Conservation (phyloP, 2,888 invertebrate species). For the Aleiodes testaceus region DNA sequence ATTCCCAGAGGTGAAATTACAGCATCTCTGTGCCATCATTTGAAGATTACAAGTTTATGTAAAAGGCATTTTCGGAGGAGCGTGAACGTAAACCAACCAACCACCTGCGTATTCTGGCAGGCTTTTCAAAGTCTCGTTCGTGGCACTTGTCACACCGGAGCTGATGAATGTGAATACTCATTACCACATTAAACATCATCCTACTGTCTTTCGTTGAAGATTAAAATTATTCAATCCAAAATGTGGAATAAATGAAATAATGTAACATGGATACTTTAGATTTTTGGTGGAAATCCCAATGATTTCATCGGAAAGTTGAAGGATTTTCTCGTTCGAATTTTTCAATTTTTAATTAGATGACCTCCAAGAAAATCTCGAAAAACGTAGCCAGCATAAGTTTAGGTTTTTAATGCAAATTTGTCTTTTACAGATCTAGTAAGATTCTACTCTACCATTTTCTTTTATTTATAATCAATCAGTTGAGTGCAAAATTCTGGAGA, state of each 20-base stretch:
- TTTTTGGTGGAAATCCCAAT: too few species aligned
- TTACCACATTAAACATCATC: slow-evolving; percentile 18
- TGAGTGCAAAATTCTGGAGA: background rate
- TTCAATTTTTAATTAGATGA: too few species aligned
- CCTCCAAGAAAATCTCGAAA: too few species aligned
- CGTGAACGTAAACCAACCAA: slow-evolving; percentile 4
- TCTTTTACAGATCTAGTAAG: too few species aligned
- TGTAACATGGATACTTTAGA: too few species aligned
- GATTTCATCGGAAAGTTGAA: background rate
- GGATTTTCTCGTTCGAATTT: too few species aligned
- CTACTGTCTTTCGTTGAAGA: too few species aligned
- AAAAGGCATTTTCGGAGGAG: slow-evolving; percentile 43
- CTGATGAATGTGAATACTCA: slow-evolving; percentile 26
- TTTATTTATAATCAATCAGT: background rate
- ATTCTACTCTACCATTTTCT: too few species aligned
- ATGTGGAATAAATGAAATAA: slow-evolving; percentile 6
- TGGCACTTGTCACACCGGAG: slow-evolving; percentile 25
- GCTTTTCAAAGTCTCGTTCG: slow-evolving; percentile 40
- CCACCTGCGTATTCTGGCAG: slow-evolving; percentile 28
- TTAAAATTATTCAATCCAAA: too few species aligned
- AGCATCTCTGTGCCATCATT: slow-evolving; percentile 45
- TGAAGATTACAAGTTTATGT: slow-evolving; percentile 50
- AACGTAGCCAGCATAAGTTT: too few species aligned
- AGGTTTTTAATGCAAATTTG: too few species aligned
- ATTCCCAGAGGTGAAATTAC: slow-evolving; percentile 35